Evolutionary conservation across 1,140 invertebrate species (phyloP).

Genomic region (Drosophila oshimai): DNA sequence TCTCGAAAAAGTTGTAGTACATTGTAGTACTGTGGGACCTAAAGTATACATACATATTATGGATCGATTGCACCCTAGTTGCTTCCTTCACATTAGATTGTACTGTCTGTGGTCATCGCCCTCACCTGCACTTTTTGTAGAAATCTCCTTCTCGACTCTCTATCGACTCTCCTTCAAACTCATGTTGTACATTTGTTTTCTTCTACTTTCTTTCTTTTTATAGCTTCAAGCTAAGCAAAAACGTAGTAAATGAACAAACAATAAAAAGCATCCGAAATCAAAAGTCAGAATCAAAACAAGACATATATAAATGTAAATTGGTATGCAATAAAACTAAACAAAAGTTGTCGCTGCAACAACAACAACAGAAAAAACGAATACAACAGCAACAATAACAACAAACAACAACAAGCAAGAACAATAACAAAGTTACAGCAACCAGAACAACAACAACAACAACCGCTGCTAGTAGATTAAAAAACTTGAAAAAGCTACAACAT

Average conservation of each 20-base stretch:
- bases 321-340: conserved; percentile 45
- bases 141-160: neutral
- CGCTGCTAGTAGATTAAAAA: conserved; percentile 60
- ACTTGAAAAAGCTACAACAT: conserved; percentile 3
- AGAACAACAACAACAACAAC: conserved; percentile 26
- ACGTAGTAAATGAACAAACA: conserved; percentile 52
- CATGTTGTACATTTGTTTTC: conserved; percentile 79
- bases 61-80: neutral
- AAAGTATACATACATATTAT: too few species aligned
- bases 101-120: neutral
- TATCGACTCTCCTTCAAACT: conserved; percentile 42
- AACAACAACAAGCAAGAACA: conserved; percentile 36
- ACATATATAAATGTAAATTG: conserved; percentile 70
- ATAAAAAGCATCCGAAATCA: conserved; percentile 27
- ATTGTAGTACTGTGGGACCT: neutral
- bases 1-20: neutral
- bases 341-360: conserved; percentile 26
- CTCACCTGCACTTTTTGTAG: conserved; percentile 12
- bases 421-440: conserved; percentile 37
- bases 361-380: conserved; percentile 29
- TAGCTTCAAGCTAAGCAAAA: conserved; percentile 75
- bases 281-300: conserved; percentile 33
- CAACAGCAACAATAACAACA: conserved; percentile 13
- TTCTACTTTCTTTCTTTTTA: conserved; percentile 67
- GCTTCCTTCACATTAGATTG: neutral